Evolutionary conservation across 2,113 vertebrate genomes (phyloP), one percentile per base, ranked within the genome.

Genomic region (Hydrochoerus hydrochaeris): DNA sequence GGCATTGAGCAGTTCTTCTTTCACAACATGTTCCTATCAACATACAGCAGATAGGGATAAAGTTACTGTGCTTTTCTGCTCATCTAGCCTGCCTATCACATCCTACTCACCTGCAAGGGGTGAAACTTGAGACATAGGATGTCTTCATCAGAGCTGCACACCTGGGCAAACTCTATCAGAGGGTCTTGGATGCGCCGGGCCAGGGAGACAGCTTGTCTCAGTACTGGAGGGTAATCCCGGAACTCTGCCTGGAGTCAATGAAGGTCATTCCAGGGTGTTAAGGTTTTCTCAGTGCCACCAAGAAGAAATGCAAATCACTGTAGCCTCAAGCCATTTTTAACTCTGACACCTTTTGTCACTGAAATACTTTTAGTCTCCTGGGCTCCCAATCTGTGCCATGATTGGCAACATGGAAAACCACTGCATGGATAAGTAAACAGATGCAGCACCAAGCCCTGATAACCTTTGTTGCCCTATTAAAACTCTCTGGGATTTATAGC

Each of bases 91-190:
- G 63, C 49, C 41, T 71, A 20, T 62, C 19, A 88, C 44, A 60
- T 19, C 46, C 80, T 89, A 96, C 30, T 98, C 98, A 99, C 99
- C 99, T 99, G 99, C 63, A 99, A 97, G 3, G 99, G 99, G 97
- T 99, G 99, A 49, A 99, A 98, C 92, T 99, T 99, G 87, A 99
- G 99, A 97, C 99, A 99, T 28, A 99, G 98, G 88, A 99, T 99
- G 96, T 99, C 99, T 52, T 99, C 99, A 67, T 99, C 99, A 0
- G 98, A 99, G 98, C 99, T 99, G 99, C 99, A 99, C 96, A 99
- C 99, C 97, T 99, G 99, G 90, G 99, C 99, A 88, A 99, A 99
- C 97, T 99, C 99, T 30, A 99, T 98, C 92, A 99, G 98, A 3
- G 99, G 99, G 96, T 99, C 99, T 98, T 99, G 99, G 95, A 99